phyloP scores from a whole-genome alignment of 2,797 vertebrate species.

The Ptychadena robeensis region DNA sequence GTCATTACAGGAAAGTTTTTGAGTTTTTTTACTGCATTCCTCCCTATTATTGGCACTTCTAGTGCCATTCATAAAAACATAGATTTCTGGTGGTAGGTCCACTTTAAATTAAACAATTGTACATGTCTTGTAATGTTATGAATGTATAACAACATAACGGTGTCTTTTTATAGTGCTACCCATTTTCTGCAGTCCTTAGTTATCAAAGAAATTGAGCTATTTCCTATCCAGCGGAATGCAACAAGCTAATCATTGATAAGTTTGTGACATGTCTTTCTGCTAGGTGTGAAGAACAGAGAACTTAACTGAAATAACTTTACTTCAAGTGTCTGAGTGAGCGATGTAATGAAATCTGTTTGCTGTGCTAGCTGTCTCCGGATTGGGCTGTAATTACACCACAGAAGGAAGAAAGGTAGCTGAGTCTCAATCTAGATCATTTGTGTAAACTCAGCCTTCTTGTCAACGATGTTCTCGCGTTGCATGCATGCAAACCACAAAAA shows the following conservation, averaged over 20 bases:
- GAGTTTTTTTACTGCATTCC: no score
- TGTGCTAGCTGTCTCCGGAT: slow-evolving; percentile 85
- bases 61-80: no score
- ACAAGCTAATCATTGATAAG: slow-evolving; percentile 63
- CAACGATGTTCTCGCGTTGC: slow-evolving; percentile 79
- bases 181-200: background rate
- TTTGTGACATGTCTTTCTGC: slow-evolving; percentile 55
- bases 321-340: slow-evolving; percentile 73
- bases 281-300: slow-evolving; percentile 58
- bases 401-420: slow-evolving; percentile 82
- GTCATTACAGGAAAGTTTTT: no score
- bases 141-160: no score
- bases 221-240: slow-evolving; percentile 52
- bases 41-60: no score
- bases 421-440: slow-evolving; percentile 79
- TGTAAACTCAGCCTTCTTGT: slow-evolving; percentile 86
- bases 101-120: no score
- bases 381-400: slow-evolving; percentile 89
- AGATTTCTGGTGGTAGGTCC: no score
- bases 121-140: no score
- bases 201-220: background rate
- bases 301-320: slow-evolving; percentile 77
- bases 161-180: no score
- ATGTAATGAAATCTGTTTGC: slow-evolving; percentile 85
- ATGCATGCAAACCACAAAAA: slow-evolving; percentile 81